Percentiles rank a stretch among this genome's conserved stretches.
Conservation (phyloP, 2,113 vertebrate genomes). For the Anolis sagrei region DNA sequence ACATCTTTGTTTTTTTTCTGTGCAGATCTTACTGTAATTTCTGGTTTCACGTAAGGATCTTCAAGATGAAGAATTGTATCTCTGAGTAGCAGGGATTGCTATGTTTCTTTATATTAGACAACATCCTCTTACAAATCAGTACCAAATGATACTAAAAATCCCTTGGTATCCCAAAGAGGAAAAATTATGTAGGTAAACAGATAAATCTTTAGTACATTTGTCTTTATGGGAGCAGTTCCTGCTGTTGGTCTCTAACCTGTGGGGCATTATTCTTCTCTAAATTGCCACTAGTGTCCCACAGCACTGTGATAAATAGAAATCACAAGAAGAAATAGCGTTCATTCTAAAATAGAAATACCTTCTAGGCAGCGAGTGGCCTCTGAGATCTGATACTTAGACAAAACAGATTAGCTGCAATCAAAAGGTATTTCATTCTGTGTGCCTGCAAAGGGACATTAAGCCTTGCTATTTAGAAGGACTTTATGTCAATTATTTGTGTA, state of each 20-base stretch:
- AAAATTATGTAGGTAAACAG: conserved; percentile 77
- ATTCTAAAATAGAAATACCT: conserved; percentile 70
- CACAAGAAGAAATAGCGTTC: conserved; percentile 71
- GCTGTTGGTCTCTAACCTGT: conserved; percentile 77
- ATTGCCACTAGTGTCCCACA: conserved; percentile 72
- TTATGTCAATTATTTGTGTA: conserved; percentile 52
- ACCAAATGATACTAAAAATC: conserved; percentile 76
- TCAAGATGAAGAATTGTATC: conserved; percentile 65
- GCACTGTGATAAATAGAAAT: conserved; percentile 79
- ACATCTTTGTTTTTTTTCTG: conserved; percentile 51
- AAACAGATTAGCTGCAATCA: conserved; percentile 65
- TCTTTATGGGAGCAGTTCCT: conserved; percentile 76
- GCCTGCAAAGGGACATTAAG: conserved; percentile 48
- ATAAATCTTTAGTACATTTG: conserved; percentile 82
- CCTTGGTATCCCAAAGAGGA: conserved; percentile 73
- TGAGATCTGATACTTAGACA: conserved; percentile 70
- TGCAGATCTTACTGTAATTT: conserved; percentile 44
- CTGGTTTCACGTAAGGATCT: conserved; percentile 44
- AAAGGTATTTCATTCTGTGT: conserved; percentile 60
- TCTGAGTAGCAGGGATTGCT: conserved; percentile 48
- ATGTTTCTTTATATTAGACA: conserved; percentile 67
- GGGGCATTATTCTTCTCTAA: conserved; percentile 79
- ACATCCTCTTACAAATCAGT: conserved; percentile 73
- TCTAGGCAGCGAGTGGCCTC: conserved; percentile 67
- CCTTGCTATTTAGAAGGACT: conserved; percentile 34